Conservation (phyloP, 2,888 invertebrate species). For the Yponomeuta sedellus region DNA sequence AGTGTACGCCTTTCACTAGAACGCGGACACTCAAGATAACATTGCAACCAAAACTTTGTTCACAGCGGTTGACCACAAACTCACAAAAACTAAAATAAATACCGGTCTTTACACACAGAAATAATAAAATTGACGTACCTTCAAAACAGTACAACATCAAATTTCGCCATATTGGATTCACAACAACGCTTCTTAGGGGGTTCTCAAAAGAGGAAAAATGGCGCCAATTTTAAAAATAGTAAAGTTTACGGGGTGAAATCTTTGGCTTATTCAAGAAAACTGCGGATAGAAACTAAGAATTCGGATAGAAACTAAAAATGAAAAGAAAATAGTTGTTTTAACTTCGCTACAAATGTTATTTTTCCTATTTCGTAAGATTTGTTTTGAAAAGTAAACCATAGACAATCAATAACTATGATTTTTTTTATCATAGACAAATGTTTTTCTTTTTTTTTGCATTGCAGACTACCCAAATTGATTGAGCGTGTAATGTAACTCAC, state of each 20-base stretch:
- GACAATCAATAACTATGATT: no score
- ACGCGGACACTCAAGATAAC: slow-evolving; percentile 37
- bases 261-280: no score
- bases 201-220: slow-evolving; percentile 24
- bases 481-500: no score
- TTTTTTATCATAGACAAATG: not conserved
- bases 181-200: slow-evolving; percentile 79
- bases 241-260: no score
- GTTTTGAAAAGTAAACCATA: no score
- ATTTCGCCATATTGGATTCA: slow-evolving; percentile 83
- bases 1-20: slow-evolving; percentile 54
- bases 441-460: not conserved
- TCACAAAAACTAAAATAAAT: slow-evolving; percentile 54
- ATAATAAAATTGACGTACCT: slow-evolving; percentile 77
- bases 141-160: slow-evolving; percentile 76
- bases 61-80: slow-evolving; percentile 34
- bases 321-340: no score
- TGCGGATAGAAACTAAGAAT: no score
- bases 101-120: slow-evolving; percentile 68
- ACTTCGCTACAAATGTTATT: no score
- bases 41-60: slow-evolving; percentile 34
- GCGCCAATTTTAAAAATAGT: slow-evolving; percentile 50
- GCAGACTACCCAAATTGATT: no score
- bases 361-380: no score
- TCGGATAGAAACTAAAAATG: no score